These are phyloP conservation scores for Hylaea fasciaria DNA, from an alignment of 2,888 invertebrate genomes.

Conservation along the genomic window DNA sequence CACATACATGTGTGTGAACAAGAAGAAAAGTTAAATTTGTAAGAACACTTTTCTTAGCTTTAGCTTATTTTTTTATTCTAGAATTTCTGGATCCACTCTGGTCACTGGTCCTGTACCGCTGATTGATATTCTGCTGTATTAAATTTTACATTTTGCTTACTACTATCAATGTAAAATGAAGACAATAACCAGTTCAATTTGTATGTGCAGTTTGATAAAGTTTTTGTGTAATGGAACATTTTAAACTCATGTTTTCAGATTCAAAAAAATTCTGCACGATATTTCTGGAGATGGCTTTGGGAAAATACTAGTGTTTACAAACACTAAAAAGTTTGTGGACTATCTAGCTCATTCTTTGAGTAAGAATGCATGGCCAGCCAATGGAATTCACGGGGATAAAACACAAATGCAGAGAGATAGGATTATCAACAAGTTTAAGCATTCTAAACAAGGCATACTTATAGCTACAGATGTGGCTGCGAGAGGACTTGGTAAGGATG, in stretches of 20 bases:
- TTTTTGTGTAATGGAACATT: too few species aligned
- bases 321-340: constrained; percentile 96
- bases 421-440: constrained; percentile 92
- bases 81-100: too few species aligned
- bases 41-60: constrained; percentile 41
- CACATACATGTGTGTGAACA: constrained; percentile 93
- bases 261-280: constrained; percentile 89
- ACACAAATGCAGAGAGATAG: constrained; percentile 96
- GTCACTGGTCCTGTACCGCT: not conserved
- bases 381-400: constrained; percentile 97
- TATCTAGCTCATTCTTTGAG: constrained; percentile 93
- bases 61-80: not conserved
- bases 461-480: constrained; percentile 99
- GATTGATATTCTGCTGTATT: not conserved
- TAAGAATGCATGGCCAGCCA: constrained; percentile 91
- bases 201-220: too few species aligned
- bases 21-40: constrained; percentile 88
- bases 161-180: too few species aligned
- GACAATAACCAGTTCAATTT: too few species aligned
- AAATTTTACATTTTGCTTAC: too few species aligned
- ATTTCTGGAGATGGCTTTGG: constrained; percentile 90
- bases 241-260: constrained; percentile 74
- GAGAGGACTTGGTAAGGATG: constrained; percentile 88
- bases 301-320: constrained; percentile 94
- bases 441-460: constrained; percentile 92